Evolutionary conservation across 2,888 invertebrate genomes (phyloP).

Genomic region (Coelogynopora nodosa): DNA sequence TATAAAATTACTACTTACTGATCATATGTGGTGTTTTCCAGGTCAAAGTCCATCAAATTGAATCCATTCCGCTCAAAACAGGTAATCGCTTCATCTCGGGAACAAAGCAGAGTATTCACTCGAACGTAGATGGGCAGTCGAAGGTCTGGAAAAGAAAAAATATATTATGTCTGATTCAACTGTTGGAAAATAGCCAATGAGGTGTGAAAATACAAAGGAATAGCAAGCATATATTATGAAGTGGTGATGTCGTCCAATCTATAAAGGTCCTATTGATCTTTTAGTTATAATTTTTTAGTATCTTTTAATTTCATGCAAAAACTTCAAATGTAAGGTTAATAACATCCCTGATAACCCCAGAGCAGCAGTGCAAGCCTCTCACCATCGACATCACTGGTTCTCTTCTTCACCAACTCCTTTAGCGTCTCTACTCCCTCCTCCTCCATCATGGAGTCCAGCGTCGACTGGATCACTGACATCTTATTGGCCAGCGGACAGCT

Average conservation of each 20-base stretch:
- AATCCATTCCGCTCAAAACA: background rate
- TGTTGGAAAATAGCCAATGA: too few species aligned
- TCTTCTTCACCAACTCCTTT: background rate
- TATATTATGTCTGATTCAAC: too few species aligned
- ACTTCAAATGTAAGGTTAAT: too few species aligned
- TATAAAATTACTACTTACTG: background rate
- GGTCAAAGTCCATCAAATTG: conserved; percentile 7
- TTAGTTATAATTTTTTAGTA: too few species aligned
- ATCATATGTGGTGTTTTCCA: background rate
- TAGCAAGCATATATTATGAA: too few species aligned
- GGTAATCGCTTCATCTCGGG: conserved; percentile 67
- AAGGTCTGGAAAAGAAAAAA: background rate
- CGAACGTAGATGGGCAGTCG: conserved; percentile 74
- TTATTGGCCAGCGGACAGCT: background rate
- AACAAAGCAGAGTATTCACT: conserved; percentile 74
- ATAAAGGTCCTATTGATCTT: too few species aligned
- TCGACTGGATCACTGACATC: background rate
- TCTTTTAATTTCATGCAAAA: too few species aligned
- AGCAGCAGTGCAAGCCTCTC: too few species aligned
- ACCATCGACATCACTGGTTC: background rate
- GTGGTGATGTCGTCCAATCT: too few species aligned
- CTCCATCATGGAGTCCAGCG: background rate
- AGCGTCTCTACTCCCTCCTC: background rate
- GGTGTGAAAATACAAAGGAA: too few species aligned
- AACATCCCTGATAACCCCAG: too few species aligned